Conservation (phyloP, 2,113 vertebrate genomes). For the Petrocephalus zakoni region DNA sequence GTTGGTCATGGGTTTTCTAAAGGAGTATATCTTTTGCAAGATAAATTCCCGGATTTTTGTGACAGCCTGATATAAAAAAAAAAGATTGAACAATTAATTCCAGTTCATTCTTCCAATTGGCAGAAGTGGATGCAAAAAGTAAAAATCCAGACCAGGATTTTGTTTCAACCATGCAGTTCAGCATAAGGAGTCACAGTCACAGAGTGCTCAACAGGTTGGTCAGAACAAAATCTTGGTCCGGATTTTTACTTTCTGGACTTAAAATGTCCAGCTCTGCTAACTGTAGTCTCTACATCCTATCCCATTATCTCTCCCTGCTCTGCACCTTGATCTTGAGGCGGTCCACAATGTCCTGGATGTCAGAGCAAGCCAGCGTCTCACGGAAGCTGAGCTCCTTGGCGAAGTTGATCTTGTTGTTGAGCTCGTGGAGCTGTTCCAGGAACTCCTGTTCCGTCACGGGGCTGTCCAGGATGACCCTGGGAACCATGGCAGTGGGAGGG, state of each 20-base stretch:
- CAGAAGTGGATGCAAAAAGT: background rate
- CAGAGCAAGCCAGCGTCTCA: conserved; percentile 79
- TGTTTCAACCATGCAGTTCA: background rate
- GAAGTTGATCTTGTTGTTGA: conserved; percentile 85
- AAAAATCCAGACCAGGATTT: background rate
- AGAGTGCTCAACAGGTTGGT: background rate
- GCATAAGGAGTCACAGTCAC: background rate
- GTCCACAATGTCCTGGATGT: conserved; percentile 81
- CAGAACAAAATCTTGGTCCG: background rate
- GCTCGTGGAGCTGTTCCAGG: conserved; percentile 83
- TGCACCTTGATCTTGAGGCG: conserved; percentile 79
- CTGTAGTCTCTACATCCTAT: background rate
- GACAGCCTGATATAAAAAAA: conserved; percentile 65
- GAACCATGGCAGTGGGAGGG: background rate
- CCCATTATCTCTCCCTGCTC: background rate
- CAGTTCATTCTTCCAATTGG: background rate
- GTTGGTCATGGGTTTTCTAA: conserved; percentile 93
- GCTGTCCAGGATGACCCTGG: conserved; percentile 77
- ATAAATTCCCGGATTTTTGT: conserved; percentile 88
- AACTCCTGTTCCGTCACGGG: conserved; percentile 82
- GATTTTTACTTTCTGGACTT: background rate
- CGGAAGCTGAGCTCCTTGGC: conserved; percentile 85
- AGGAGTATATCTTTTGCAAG: conserved; percentile 88
- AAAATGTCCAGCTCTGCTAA: background rate
- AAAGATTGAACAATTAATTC: background rate